These are phyloP conservation scores for Phrynocephalus guinanensis DNA, from an alignment of 2,797 vertebrate species.

Conservation along the genomic window DNA sequence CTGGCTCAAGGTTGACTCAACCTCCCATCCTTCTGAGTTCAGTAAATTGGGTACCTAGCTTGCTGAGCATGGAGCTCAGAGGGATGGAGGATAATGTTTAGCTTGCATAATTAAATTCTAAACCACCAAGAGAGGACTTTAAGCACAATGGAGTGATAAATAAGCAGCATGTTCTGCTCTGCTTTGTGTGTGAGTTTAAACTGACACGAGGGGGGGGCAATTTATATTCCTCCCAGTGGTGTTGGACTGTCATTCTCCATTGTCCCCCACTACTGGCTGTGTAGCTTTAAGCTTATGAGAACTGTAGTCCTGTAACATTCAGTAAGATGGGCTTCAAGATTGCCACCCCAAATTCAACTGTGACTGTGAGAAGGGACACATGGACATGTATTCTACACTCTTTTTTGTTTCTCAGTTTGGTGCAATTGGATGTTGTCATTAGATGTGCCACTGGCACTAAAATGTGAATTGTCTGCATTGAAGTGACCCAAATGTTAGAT, in stretches of 20 bases:
- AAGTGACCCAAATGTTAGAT: background rate
- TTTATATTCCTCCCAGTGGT: background rate
- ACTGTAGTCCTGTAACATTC: background rate
- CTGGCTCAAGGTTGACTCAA: too few species aligned
- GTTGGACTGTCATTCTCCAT: background rate
- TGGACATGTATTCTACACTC: background rate
- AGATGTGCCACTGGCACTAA: background rate
- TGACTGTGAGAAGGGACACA: too few species aligned
- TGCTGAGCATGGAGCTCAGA: too few species aligned
- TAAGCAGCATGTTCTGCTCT: too few species aligned
- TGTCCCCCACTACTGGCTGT: background rate
- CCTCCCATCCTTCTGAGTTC: too few species aligned
- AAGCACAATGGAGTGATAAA: too few species aligned
- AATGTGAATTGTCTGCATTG: background rate
- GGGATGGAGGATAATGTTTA: too few species aligned
- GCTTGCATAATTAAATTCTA: too few species aligned
- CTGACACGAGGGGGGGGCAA: background rate
- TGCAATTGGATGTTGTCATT: background rate
- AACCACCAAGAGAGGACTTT: too few species aligned
- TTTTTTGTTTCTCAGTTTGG: background rate
- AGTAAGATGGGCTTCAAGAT: too few species aligned
- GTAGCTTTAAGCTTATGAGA: background rate
- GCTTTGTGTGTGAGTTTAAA: background rate
- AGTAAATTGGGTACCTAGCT: too few species aligned
- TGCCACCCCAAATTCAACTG: too few species aligned